Evolutionary conservation across 2,797 vertebrate genomes (phyloP), one percentile per base, ranked within the genome.

Genomic region (Rhyacichthys aspro): DNA sequence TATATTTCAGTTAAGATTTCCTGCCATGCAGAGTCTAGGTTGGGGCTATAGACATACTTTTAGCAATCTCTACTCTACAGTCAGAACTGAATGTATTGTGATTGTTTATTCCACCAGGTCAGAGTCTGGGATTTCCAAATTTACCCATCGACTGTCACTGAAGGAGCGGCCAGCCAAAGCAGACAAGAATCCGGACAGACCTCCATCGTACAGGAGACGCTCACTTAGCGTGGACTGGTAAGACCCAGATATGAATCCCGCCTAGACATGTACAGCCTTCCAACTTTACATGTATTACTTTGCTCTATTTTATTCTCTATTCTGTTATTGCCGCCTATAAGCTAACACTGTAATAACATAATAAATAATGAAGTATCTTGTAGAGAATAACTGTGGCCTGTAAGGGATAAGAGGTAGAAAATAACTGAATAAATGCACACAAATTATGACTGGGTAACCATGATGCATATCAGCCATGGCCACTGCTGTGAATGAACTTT

Each of bases 161-260:
- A 96, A 95, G 81, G 94, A 95, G 76, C 94, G 93, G 54, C 92
- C 93, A 34, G 77, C 88, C 65, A 95, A 95, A 82, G 85, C 91
- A 63, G 93, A 94, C 78, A 94, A 91, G 87, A 88, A 90, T 11
- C 67, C 43, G 3, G 91, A 93, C 76, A 66, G 92, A 84, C 91
- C 88, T 63, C 70, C 86, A 28, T 83, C 90, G 73, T 95, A 94
- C 87, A 90, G 94, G 83, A 91, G 93, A 88, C 90, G 95, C 71
- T 95, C 95, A 67, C 93, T 95, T 43, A 96, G 95, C 74, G 87
- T 95, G 79, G 95, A 96, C 91, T 95, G 94, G 94, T 95, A 92
- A 92, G 91, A 85, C 63, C 23, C 23, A 28, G 3, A 2, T 28
- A 28, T 28, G 4, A 6, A 28, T 28, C 4, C 4, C 3, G 3